These are phyloP conservation scores for Cinara cedri DNA, from an alignment of 2,888 invertebrate species.

Conservation along the genomic window DNA sequence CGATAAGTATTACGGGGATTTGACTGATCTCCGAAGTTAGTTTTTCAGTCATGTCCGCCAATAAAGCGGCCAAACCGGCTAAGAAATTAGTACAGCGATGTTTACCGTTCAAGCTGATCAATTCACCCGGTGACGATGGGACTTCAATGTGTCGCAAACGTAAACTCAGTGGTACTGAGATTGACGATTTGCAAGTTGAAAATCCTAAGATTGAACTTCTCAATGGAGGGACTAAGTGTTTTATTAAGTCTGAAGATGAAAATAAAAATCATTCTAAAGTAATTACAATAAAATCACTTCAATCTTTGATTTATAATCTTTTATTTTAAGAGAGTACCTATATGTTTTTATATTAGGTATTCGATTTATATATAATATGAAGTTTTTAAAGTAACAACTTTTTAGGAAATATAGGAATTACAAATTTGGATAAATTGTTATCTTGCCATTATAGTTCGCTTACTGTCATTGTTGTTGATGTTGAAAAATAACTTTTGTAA, in stretches of 20 bases:
- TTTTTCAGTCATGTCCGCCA: slow-evolving; percentile 17
- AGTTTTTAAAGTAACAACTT: too few species aligned
- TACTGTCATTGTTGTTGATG: too few species aligned
- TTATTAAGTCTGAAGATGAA: slow-evolving; percentile 42
- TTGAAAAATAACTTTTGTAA: too few species aligned
- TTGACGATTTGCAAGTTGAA: slow-evolving; percentile 16
- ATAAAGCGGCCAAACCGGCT: background rate
- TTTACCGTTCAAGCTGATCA: slow-evolving; percentile 36
- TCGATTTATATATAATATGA: too few species aligned
- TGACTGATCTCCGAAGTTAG: background rate
- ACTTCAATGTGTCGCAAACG: slow-evolving; percentile 42
- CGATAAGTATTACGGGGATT: background rate
- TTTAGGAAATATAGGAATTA: too few species aligned
- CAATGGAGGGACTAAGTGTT: slow-evolving; percentile 46
- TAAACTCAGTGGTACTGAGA: slow-evolving; percentile 40
- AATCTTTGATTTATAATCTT: background rate
- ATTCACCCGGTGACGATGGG: slow-evolving; percentile 27
- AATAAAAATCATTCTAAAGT: background rate
- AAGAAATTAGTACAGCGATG: slow-evolving; percentile 42
- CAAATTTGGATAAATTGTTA: too few species aligned
- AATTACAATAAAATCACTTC: background rate
- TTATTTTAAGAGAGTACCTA: too few species aligned
- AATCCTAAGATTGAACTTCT: slow-evolving; percentile 43
- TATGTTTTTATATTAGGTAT: too few species aligned
- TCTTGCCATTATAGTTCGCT: too few species aligned